Evolutionary conservation across 2,113 vertebrate genomes (phyloP), one percentile per base, ranked within the genome.

Genomic region (Serilophus lunatus): DNA sequence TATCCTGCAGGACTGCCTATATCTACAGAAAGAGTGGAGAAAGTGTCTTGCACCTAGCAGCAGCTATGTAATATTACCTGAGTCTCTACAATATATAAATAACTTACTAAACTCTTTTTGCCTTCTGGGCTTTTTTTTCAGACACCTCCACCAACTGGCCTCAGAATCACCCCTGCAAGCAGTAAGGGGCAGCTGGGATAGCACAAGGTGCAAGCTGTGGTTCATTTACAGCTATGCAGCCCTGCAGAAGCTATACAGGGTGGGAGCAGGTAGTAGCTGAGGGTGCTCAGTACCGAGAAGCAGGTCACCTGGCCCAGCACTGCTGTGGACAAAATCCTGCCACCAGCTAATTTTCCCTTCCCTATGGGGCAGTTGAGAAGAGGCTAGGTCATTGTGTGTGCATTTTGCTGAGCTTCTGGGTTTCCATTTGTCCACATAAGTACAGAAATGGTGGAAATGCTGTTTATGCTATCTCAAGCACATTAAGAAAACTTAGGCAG

Each of bases 391-490:
- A 91, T 18, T 29, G 13, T 31, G 87, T 64, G 31, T 33, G 23
- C 35, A 28, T 85, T 96, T 53, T 91, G 93, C 93, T 95, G 88
- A 94, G 92, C 64, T 83, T 86, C n/a, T 68, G 47, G 7, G 69
- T 90, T 96, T 88, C 92, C 76, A 95, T 80, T 82, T 86, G 85
- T 76, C 90, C 74, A 82, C 42, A 64, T 85, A 92, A 91, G 93
- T 64, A 61, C 7, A 86, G 80, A 90, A 94, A 88, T 56, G 36
- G 85, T 80, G 9, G 35, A 95, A 96, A 70, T 31, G 49, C 36
- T 36, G 50, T 45, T 95, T 93, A 82, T 88, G 88, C 91, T 83
- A 88, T 66, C 42, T 66, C 75, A 94, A 86, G 94, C 90, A 86
- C 38, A 93, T 82, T 68, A 93, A 92, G 89, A 89, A 51, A 95